A percentile compares a stretch with the other conserved stretches of the same genome.
phyloP scores from a whole-genome alignment of 2,888 invertebrate genomes.

The Linhomoeus sp. region DNA sequence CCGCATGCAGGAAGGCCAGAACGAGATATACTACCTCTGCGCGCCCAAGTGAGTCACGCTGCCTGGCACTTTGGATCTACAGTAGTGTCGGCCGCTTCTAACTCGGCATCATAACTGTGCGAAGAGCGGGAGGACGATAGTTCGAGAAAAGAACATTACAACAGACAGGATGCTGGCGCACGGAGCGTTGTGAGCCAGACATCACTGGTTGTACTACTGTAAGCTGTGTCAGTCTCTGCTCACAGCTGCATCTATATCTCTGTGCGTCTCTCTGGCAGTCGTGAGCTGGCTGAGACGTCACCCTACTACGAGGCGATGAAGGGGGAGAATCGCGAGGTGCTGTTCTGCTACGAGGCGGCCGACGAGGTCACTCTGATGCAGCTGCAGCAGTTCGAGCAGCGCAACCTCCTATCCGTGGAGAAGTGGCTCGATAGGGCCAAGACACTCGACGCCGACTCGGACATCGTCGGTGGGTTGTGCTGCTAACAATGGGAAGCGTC shows the following conservation, averaged over 20 bases:
- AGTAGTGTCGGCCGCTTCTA: not conserved
- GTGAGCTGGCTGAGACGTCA: constrained; percentile 70
- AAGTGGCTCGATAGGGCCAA: constrained; percentile 48
- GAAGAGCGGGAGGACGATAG: too few relatives aligned
- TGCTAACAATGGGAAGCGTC: too few relatives aligned
- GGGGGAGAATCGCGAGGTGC: constrained; percentile 62
- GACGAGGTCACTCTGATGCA: constrained; percentile 71
- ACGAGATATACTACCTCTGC: constrained; percentile 71
- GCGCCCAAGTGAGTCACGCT: constrained; percentile 52
- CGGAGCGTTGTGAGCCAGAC: too few relatives aligned
- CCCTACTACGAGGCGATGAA: constrained; percentile 84
- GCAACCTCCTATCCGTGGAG: constrained; percentile 64
- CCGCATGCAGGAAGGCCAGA: constrained; percentile 54
- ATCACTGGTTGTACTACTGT: too few relatives aligned
- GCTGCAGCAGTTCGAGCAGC: constrained; percentile 54
- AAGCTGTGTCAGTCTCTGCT: too few relatives aligned
- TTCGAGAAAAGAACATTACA: not conserved
- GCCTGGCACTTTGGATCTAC: not conserved
- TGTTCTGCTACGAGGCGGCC: constrained; percentile 89
- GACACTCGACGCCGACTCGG: constrained; percentile 16
- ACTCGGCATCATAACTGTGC: not conserved
- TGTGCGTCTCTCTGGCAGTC: constrained; percentile 43
- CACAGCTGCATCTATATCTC: too few relatives aligned
- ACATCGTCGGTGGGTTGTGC: constrained; percentile 1
- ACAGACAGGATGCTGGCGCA: not conserved